A percentile compares a stretch with the other conserved stretches of the same genome.
These are phyloP conservation scores for Meteorus cinctellus DNA, from an alignment of 2,888 invertebrate species.

Conservation along the genomic window DNA sequence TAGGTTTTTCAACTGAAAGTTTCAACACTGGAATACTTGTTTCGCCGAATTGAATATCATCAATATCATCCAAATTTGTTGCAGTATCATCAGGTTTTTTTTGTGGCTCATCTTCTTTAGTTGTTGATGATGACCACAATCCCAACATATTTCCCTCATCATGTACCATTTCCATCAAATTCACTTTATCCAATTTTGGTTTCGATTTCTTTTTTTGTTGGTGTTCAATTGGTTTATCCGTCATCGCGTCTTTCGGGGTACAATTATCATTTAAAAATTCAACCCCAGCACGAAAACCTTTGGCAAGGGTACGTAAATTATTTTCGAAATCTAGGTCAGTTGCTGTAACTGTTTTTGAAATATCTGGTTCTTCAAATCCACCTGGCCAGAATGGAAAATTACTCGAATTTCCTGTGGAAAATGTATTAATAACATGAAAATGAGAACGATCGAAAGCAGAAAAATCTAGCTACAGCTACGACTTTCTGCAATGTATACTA, in stretches of 20 bases:
- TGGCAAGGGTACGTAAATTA: slow-evolving; percentile 64
- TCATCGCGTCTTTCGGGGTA: slow-evolving; percentile 56
- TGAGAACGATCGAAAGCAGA: too few relatives aligned
- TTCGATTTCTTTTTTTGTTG: slow-evolving; percentile 45
- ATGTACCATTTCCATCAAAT: slow-evolving; percentile 78
- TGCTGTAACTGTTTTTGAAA: slow-evolving; percentile 57
- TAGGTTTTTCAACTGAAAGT: slow-evolving; percentile 76
- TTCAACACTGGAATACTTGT: slow-evolving; percentile 78
- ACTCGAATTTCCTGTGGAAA: slow-evolving; percentile 76
- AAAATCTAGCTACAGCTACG: too few relatives aligned
- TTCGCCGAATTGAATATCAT: slow-evolving; percentile 57
- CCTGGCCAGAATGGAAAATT: slow-evolving; percentile 93
- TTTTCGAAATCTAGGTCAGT: slow-evolving; percentile 66
- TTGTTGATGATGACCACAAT: slow-evolving; percentile 58
- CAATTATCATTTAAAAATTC: slow-evolving; percentile 67
- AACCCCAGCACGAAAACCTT: slow-evolving; percentile 64
- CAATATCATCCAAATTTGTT: slow-evolving; percentile 42
- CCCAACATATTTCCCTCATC: slow-evolving; percentile 78
- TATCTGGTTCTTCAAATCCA: slow-evolving; percentile 79
- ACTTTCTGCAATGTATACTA: too few relatives aligned
- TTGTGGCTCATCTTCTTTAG: slow-evolving; percentile 40
- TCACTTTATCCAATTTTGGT: slow-evolving; percentile 72
- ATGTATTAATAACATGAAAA: background rate
- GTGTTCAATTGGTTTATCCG: slow-evolving; percentile 9
- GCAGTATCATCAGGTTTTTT: slow-evolving; percentile 56